Evolutionary conservation across 2,888 invertebrate genomes (phyloP).

Genomic region (Tetranychus piercei): DNA sequence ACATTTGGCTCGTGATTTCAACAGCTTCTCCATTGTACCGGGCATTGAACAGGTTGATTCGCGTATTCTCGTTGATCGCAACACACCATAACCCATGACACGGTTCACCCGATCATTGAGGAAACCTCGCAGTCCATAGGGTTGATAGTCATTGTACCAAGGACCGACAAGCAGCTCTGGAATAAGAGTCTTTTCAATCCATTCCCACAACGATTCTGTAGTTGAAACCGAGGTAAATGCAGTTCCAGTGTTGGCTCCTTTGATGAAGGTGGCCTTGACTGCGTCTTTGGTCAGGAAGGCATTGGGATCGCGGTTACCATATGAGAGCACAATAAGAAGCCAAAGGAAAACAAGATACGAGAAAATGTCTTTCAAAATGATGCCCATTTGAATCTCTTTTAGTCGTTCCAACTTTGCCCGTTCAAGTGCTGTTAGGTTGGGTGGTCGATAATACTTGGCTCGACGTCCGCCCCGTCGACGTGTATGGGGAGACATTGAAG

Average conservation of each 20-base stretch:
- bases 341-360: constrained; percentile 36
- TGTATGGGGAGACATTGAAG: constrained; percentile 29
- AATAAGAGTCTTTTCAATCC: constrained; percentile 33
- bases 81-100: constrained; percentile 39
- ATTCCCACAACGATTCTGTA: constrained; percentile 34
- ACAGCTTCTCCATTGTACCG: constrained; percentile 23
- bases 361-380: constrained; percentile 34
- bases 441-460: constrained; percentile 28
- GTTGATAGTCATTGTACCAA: constrained; percentile 38
- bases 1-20: constrained; percentile 23
- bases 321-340: constrained; percentile 35
- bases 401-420: constrained; percentile 32
- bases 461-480: constrained; percentile 12
- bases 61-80: constrained; percentile 36
- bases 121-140: constrained; percentile 36
- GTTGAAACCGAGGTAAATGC: constrained; percentile 18
- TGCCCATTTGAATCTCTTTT: constrained; percentile 37
- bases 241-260: constrained; percentile 21
- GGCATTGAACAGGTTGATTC: constrained; percentile 27
- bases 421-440: constrained; percentile 32
- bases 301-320: constrained; percentile 33
- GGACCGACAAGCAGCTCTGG: constrained; percentile 32
- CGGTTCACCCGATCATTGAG: constrained; percentile 37
- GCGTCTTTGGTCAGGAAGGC: constrained; percentile 33
- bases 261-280: constrained; percentile 30